These are phyloP conservation scores for Physella acuta DNA, from an alignment of 1,140 invertebrate genomes.

Conservation along the genomic window DNA sequence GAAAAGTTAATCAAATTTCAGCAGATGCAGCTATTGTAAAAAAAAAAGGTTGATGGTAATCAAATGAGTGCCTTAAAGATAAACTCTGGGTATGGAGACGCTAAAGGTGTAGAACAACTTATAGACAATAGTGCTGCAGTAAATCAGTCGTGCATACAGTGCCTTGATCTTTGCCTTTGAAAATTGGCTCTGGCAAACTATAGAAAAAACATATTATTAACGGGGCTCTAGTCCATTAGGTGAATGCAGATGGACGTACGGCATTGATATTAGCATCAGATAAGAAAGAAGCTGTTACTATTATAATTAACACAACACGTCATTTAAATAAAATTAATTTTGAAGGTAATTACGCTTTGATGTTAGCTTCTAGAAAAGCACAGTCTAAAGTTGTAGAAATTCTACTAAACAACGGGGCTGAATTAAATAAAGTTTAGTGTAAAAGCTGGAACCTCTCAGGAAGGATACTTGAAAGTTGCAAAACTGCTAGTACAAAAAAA, in stretches of 20 bases:
- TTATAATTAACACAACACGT: neutral
- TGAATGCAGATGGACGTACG: no score
- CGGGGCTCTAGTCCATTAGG: no score
- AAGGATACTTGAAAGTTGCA: neutral
- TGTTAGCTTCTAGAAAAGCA: neutral
- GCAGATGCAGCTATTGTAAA: no score
- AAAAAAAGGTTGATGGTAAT: no score
- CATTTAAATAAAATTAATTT: neutral
- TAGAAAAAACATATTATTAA: no score
- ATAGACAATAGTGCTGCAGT: neutral
- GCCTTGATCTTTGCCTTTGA: neutral
- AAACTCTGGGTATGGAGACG: no score
- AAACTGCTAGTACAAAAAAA: conserved; percentile 17
- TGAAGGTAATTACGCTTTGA: neutral
- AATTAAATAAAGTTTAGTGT: neutral
- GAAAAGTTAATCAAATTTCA: no score
- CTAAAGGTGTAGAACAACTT: no score
- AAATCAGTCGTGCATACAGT: neutral
- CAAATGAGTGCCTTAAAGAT: no score
- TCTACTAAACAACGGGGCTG: neutral
- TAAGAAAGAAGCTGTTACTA: neutral
- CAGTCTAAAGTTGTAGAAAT: neutral
- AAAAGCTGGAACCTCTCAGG: neutral
- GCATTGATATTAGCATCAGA: no score
- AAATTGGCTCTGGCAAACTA: neutral